Evolutionary conservation across 2,888 invertebrate species (phyloP).

Genomic region (Tillus elongatus): DNA sequence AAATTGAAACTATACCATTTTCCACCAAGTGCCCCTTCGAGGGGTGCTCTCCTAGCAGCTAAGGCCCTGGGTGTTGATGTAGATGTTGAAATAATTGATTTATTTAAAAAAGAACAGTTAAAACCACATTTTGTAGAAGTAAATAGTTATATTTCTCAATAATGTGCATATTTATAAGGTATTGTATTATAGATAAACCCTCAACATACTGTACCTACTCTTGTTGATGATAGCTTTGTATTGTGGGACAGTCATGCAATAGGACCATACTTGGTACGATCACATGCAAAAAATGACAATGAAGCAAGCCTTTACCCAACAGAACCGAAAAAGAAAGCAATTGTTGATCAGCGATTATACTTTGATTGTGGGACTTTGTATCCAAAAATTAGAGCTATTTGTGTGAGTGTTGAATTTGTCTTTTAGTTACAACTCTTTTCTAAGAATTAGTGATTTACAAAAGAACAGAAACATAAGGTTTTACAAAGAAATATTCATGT

Average conservation of each 20-base stretch:
- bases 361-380: constrained; percentile 55
- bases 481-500: too few relatives aligned
- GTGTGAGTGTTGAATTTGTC: too few relatives aligned
- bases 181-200: constrained; percentile 49
- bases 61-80: constrained; percentile 49
- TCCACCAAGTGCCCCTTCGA: constrained; percentile 52
- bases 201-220: constrained; percentile 58
- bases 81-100: constrained; percentile 46
- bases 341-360: constrained; percentile 53
- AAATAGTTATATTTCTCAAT: constrained; percentile 12
- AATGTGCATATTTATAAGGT: background rate
- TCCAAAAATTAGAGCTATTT: constrained; percentile 53
- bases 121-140: constrained; percentile 46
- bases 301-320: constrained; percentile 54
- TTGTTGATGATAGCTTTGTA: constrained; percentile 56
- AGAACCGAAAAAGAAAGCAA: constrained; percentile 47
- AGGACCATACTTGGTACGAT: constrained; percentile 51
- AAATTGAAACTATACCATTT: constrained; percentile 62
- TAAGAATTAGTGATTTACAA: too few relatives aligned
- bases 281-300: constrained; percentile 53
- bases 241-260: constrained; percentile 63
- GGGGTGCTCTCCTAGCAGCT: constrained; percentile 52
- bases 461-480: too few relatives aligned
- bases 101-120: constrained; percentile 52
- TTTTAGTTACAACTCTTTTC: too few relatives aligned